Conservation (phyloP, 1,140 invertebrate genomes). For the Scaptodrosophila lebanonensis region DNA sequence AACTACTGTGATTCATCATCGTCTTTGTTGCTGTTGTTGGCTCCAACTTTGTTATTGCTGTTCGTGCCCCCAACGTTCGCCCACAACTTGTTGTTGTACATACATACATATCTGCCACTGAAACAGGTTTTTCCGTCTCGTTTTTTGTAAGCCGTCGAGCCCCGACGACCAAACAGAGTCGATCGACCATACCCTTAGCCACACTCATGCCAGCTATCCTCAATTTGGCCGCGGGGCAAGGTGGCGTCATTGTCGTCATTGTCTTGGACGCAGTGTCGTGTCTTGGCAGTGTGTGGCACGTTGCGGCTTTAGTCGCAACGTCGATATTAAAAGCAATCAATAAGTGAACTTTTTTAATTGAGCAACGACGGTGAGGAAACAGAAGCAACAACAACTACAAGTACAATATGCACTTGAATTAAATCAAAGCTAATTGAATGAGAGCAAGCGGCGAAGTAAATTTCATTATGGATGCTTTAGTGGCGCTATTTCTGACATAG, state of each 20-base stretch:
- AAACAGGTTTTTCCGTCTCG: constrained; percentile 60
- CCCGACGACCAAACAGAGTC: too few relatives aligned
- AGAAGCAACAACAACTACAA: constrained; percentile 64
- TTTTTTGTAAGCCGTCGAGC: too few relatives aligned
- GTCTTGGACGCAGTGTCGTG: too few relatives aligned
- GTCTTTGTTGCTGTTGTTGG: constrained; percentile 33
- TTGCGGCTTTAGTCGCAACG: background rate
- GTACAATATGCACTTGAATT: too few relatives aligned
- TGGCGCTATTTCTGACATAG: too few relatives aligned
- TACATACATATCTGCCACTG: constrained; percentile 12
- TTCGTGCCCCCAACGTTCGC: constrained; percentile 48
- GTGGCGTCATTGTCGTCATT: constrained; percentile 22
- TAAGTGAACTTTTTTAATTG: constrained; percentile 71
- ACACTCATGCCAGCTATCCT: too few relatives aligned
- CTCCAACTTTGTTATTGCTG: constrained; percentile 69
- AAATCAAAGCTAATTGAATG: constrained; percentile 73
- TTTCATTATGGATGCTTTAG: too few relatives aligned
- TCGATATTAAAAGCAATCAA: constrained; percentile 70
- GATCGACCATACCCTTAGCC: too few relatives aligned
- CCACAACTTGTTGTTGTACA: constrained; percentile 28
- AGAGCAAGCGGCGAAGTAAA: constrained; percentile 18
- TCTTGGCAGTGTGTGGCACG: too few relatives aligned
- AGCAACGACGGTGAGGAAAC: constrained; percentile 50
- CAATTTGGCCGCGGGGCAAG: too few relatives aligned
- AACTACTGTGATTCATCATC: background rate